phyloP scores from a whole-genome alignment of 2,888 invertebrate species.

The Trichacis sp. region DNA sequence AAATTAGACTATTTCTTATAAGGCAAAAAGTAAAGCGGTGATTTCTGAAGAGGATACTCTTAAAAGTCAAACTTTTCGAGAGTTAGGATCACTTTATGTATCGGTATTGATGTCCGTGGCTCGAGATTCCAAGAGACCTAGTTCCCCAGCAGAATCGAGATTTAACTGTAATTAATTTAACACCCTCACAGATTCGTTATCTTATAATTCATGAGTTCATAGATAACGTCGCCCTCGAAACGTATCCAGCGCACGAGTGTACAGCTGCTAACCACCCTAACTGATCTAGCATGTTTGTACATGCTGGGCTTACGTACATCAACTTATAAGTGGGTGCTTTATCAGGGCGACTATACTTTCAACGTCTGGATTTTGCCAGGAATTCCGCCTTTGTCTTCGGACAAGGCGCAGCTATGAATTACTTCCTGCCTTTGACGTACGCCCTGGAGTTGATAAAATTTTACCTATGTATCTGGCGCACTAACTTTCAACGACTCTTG shows the following conservation, averaged over 20 bases:
- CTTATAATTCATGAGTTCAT: constrained; percentile 30
- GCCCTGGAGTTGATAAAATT: constrained; percentile 23
- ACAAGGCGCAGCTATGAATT: constrained; percentile 20
- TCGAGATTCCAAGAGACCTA: constrained; percentile 15
- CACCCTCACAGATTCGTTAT: constrained; percentile 32
- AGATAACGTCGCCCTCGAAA: constrained; percentile 28
- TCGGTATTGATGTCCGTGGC: not conserved
- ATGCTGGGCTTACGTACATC: constrained; percentile 21
- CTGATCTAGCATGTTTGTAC: constrained; percentile 29
- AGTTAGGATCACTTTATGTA: no score
- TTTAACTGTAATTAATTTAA: constrained; percentile 36
- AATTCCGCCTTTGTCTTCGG: constrained; percentile 21
- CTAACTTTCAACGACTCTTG: not conserved
- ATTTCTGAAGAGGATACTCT: no score
- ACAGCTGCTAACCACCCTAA: constrained; percentile 17
- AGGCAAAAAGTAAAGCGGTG: no score
- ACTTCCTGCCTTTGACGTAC: constrained; percentile 25
- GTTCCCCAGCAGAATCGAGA: constrained; percentile 26
- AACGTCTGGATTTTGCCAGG: constrained; percentile 22
- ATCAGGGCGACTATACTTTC: constrained; percentile 28
- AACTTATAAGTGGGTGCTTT: constrained; percentile 27
- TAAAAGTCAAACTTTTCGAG: constrained; percentile 3
- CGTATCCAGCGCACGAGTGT: constrained; percentile 16
- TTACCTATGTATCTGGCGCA: constrained; percentile 3
- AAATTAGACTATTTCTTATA: no score